A percentile compares a stretch with the other conserved stretches of the same genome.
Conservation (phyloP, 2,888 invertebrate genomes). For the Callimorpha dominula region DNA sequence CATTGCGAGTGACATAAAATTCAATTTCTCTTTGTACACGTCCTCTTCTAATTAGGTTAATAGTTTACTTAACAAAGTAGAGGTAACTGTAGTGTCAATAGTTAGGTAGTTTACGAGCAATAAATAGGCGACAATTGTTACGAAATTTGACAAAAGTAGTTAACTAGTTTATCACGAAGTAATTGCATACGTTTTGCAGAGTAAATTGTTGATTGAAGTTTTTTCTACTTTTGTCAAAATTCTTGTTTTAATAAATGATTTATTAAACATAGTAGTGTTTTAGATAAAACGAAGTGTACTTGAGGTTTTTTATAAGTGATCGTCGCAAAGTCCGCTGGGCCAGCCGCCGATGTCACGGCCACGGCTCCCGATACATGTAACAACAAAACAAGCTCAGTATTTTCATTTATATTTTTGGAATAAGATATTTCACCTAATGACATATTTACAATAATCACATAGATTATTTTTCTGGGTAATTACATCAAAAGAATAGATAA, state of each 20-base stretch:
- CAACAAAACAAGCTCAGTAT: constrained; percentile 32
- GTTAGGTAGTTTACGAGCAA: constrained; percentile 81
- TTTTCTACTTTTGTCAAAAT: constrained; percentile 74
- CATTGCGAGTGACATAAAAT: constrained; percentile 48
- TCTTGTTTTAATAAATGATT: constrained; percentile 67
- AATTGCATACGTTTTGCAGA: constrained; percentile 53
- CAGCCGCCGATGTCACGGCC: constrained; percentile 5
- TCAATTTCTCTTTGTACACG: constrained; percentile 38
- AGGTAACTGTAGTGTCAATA: constrained; percentile 65
- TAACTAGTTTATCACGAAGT: constrained; percentile 40
- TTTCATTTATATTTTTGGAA: constrained; percentile 67
- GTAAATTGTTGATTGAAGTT: constrained; percentile 53
- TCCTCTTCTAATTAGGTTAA: constrained; percentile 56
- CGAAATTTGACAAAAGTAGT: constrained; percentile 75
- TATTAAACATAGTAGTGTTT: constrained; percentile 61
- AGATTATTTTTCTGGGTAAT: constrained; percentile 59
- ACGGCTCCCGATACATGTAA: constrained; percentile 18
- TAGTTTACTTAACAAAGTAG: constrained; percentile 59
- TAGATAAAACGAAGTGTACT: constrained; percentile 67
- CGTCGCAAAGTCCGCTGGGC: constrained; percentile 30
- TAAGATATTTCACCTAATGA: constrained; percentile 51
- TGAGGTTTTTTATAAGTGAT: constrained; percentile 62
- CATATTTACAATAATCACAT: constrained; percentile 55
- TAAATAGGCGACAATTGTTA: constrained; percentile 77
- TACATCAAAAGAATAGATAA: constrained; percentile 38